Conservation (phyloP, 1,140 invertebrate species). For the Saccostrea glomerata region DNA sequence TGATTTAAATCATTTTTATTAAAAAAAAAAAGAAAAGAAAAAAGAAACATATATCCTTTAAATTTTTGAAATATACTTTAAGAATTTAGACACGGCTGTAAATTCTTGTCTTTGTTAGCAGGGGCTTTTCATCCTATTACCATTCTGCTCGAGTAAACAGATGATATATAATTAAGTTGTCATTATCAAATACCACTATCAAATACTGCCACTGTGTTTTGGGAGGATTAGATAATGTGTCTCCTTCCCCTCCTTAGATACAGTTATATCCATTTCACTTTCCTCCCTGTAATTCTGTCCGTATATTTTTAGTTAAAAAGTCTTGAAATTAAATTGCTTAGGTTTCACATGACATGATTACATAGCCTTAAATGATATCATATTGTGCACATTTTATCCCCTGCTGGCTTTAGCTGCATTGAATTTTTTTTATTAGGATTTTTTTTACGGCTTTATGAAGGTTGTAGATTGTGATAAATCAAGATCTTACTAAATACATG, state of each 20-base stretch:
- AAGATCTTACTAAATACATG: slow-evolving; percentile 11
- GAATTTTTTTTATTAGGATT: neutral
- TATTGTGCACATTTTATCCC: slow-evolving; percentile 19
- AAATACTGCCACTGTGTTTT: slow-evolving; percentile 7
- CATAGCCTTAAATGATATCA: slow-evolving; percentile 10
- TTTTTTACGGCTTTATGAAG: neutral
- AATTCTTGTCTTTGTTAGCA: neutral
- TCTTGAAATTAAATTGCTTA: slow-evolving; percentile 9
- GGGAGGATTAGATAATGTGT: slow-evolving; percentile 29
- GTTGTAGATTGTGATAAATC: neutral
- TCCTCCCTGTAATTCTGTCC: slow-evolving; percentile 18
- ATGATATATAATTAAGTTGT: slow-evolving; percentile 21
- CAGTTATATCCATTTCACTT: slow-evolving; percentile 24
- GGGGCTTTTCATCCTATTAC: slow-evolving; percentile 7
- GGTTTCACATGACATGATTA: slow-evolving; percentile 7
- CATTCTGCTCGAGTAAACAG: slow-evolving; percentile 18
- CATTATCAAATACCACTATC: slow-evolving; percentile 31
- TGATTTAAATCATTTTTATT: neutral
- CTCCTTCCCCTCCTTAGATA: neutral
- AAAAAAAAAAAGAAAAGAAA: neutral
- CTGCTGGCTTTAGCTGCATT: neutral
- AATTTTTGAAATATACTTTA: neutral
- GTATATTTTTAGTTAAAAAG: neutral
- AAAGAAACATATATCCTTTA: neutral
- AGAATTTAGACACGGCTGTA: neutral